These are phyloP conservation scores for Mareca strepera DNA, from an alignment of 2,797 vertebrate species.

Conservation along the genomic window DNA sequence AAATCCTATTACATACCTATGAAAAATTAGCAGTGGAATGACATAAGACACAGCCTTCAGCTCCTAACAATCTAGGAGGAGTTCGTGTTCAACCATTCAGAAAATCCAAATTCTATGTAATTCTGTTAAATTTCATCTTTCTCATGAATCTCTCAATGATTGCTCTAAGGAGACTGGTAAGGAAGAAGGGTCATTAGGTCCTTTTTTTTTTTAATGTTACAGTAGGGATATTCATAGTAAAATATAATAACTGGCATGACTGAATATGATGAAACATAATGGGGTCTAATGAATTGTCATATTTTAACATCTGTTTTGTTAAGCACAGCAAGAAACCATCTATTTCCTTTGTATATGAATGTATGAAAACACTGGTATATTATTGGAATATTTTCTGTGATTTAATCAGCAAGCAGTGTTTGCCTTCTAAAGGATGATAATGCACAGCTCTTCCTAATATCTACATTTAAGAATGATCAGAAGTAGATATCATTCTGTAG, in stretches of 20 bases:
- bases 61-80: slow-evolving; percentile 18
- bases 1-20: slow-evolving; percentile 53
- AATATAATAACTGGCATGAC: neutral
- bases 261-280: neutral
- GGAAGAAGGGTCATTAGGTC: neutral
- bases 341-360: neutral
- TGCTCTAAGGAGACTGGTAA: neutral
- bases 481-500: neutral
- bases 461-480: slow-evolving; percentile 54
- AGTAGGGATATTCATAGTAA: neutral
- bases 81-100: slow-evolving; percentile 7
- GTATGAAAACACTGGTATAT: neutral
- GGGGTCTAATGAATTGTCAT: neutral
- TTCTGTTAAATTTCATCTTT: slow-evolving; percentile 1
- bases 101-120: slow-evolving; percentile 26
- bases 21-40: slow-evolving; percentile 60
- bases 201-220: neutral
- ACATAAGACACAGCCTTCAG: slow-evolving; percentile 31
- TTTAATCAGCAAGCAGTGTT: slow-evolving; percentile 20
- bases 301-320: neutral
- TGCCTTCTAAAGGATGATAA: slow-evolving; percentile 4
- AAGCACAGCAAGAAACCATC: neutral
- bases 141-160: neutral
- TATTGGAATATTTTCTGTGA: neutral
- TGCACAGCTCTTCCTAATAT: neutral